Conservation (phyloP, 2,797 vertebrate species). For the Poeciliopsis turneri region DNA sequence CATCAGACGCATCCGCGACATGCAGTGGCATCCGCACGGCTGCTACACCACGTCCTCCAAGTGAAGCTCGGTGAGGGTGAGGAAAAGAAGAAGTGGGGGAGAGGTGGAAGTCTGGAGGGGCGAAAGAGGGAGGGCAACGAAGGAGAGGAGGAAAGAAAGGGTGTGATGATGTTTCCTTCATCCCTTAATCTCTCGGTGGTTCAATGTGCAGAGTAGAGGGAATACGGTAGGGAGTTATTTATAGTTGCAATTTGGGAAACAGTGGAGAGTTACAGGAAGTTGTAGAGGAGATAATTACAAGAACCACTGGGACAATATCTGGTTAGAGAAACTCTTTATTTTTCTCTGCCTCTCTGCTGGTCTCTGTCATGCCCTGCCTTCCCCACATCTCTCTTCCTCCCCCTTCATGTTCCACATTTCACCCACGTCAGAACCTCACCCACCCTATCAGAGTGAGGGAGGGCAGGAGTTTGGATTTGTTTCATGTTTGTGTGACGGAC, state of each 20-base stretch:
- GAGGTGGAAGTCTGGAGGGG: constrained; percentile 52
- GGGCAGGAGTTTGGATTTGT: not conserved
- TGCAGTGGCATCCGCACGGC: constrained; percentile 82
- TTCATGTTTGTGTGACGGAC: constrained; percentile 33
- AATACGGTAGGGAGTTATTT: constrained; percentile 36
- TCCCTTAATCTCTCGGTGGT: constrained; percentile 29
- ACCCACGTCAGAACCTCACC: constrained; percentile 48
- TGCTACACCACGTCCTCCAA: constrained; percentile 77
- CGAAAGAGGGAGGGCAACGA: constrained; percentile 43
- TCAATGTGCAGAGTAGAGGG: constrained; percentile 33
- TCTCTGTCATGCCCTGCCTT: constrained; percentile 40
- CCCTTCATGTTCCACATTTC: constrained; percentile 32
- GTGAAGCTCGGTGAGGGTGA: constrained; percentile 71
- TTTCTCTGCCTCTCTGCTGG: constrained; percentile 47
- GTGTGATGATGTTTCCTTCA: constrained; percentile 33
- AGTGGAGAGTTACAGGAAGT: constrained; percentile 40
- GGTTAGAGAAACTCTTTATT: constrained; percentile 40
- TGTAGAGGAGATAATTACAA: constrained; percentile 30
- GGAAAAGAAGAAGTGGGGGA: constrained; percentile 68
- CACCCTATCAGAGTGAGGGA: constrained; percentile 22
- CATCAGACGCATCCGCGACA: constrained; percentile 79
- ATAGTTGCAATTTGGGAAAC: constrained; percentile 29
- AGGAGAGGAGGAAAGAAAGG: constrained; percentile 65
- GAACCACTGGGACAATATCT: constrained; percentile 11
- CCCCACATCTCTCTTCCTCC: constrained; percentile 38